These are phyloP conservation scores for Exephanes ischioxanthus DNA, from an alignment of 2,888 invertebrate genomes.

Conservation along the genomic window DNA sequence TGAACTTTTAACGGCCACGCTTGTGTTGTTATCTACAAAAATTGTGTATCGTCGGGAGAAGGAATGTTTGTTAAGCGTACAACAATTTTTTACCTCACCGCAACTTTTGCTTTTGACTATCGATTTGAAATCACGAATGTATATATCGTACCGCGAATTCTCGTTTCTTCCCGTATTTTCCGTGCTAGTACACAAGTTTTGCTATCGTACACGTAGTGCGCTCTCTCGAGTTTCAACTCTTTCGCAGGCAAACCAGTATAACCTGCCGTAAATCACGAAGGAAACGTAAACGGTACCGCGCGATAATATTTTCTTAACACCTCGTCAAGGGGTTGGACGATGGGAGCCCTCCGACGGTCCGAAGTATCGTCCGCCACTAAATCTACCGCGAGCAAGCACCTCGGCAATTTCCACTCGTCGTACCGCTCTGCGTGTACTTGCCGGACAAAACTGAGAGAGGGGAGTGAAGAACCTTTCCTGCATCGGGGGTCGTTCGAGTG, in stretches of 20 bases:
- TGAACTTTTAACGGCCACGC: neutral
- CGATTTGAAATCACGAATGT: neutral
- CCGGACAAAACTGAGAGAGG: slow-evolving; percentile 35
- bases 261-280: slow-evolving; percentile 75
- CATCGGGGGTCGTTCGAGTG: slow-evolving; percentile 45
- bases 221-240: slow-evolving; percentile 20
- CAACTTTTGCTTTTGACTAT: neutral
- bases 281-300: slow-evolving; percentile 72
- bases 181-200: slow-evolving; percentile 2
- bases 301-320: slow-evolving; percentile 77
- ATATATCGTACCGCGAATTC: neutral
- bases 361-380: slow-evolving; percentile 58
- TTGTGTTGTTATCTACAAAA: no score
- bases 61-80: no score
- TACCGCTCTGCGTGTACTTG: slow-evolving; percentile 18
- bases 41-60: no score
- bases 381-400: slow-evolving; percentile 49
- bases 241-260: slow-evolving; percentile 55
- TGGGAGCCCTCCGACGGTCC: slow-evolving; percentile 46
- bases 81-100: neutral
- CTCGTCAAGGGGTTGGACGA: slow-evolving; percentile 73
- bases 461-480: slow-evolving; percentile 19
- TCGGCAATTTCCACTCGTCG: slow-evolving; percentile 54
- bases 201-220: neutral
- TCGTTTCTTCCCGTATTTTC: neutral